phyloP scores from a whole-genome alignment of 2,113 vertebrate species.

The Rynchops niger region DNA sequence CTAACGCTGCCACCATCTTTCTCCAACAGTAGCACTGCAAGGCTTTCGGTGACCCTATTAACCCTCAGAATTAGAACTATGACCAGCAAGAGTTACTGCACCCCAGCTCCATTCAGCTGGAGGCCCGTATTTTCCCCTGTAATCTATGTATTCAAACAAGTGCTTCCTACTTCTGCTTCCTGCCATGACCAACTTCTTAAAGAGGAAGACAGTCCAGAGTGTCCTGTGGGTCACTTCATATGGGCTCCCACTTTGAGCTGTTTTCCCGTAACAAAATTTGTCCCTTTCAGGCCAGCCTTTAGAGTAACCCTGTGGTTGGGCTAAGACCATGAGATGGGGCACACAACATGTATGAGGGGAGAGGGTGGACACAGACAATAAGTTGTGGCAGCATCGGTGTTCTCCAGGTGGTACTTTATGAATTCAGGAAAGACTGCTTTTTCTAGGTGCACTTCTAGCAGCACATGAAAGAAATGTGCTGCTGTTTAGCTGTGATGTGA shows the following conservation, averaged over 20 bases:
- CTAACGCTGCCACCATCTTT: not conserved
- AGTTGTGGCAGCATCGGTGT: not conserved
- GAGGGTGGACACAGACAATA: not conserved
- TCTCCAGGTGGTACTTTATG: not conserved
- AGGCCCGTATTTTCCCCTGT: not conserved
- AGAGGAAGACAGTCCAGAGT: not conserved
- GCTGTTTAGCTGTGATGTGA: not conserved
- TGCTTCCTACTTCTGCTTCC: not conserved
- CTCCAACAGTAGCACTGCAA: not conserved
- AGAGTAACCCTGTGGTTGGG: not conserved
- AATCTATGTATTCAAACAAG: fast-evolving
- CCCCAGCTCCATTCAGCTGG: not conserved
- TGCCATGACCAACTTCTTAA: not conserved
- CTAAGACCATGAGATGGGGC: not conserved
- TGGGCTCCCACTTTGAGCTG: not conserved
- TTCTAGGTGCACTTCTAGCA: not conserved
- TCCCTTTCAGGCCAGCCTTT: not conserved
- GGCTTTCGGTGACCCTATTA: not conserved
- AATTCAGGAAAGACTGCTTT: not conserved
- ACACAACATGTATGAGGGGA: not conserved
- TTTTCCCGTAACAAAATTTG: not conserved
- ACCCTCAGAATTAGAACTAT: not conserved
- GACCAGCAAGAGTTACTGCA: not conserved
- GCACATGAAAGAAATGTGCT: fast-evolving
- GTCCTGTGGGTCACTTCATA: not conserved